Evolutionary conservation across 2,113 vertebrate genomes (phyloP), one percentile per base, ranked within the genome.

Genomic region (Lates calcarifer): DNA sequence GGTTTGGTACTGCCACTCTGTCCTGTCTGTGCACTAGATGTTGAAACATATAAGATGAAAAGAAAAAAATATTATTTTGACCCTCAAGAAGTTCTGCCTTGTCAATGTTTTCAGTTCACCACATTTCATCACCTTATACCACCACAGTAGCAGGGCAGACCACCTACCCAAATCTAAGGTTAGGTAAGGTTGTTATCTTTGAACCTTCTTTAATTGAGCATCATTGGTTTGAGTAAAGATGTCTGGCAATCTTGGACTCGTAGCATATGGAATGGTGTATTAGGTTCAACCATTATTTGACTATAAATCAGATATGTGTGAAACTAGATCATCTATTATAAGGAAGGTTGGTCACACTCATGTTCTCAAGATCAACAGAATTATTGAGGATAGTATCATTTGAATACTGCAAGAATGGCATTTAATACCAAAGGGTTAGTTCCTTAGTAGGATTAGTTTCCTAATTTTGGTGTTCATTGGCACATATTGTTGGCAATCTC

Each of bases 81-180:
- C 75, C 77, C 56, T 77, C 18, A 69, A 73, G 81, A 83, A 41
- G 58, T n/a, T 75, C 77, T 78, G 77, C 77, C 82, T 58, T 71
- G 86, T 74, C 37, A 43, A 53, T 43, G 53, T 56, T 75, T 55
- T 43, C 64, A 90, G 39, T 76, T 79, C 56, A 75, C 81, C 39
- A 57, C 76, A 73, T 83, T 85, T 83, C 28, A 53, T 83, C 73
- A 20, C 85, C 69, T 87, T 45, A 0, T 87, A 81, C 86, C 90
- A 77, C 75, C 87, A 28, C 81, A 80, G 74, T 81, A 71, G 90
- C 56, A 3, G 78, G 2, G 28, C 78, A 69, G 90, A 91, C 90
- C 89, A 94, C 89, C 90, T 87, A 93, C 74, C 64, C 70, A 63
- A 85, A 78, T 85, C 69, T 26, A 83, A 80, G 60, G 68, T 76